phyloP scores from a whole-genome alignment of 1,140 invertebrate genomes.

The Sinella curviseta region DNA sequence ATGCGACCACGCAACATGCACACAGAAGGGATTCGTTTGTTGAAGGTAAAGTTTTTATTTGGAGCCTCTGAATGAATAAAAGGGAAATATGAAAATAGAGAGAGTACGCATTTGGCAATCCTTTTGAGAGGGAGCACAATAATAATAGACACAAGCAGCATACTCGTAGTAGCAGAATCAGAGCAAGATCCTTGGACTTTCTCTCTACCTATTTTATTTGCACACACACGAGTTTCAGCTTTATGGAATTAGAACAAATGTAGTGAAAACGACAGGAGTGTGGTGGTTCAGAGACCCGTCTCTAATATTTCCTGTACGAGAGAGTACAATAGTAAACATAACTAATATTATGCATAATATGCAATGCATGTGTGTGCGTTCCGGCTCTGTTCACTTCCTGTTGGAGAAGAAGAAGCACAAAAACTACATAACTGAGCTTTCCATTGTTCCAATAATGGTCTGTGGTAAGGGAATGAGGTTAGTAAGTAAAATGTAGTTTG shows the following conservation, averaged over 20 bases:
- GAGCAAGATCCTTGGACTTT: background rate
- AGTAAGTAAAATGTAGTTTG: no score
- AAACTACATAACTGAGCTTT: no score
- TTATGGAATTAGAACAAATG: background rate
- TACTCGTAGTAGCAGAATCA: background rate
- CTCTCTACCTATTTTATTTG: background rate
- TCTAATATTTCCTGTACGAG: background rate
- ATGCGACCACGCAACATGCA: no score
- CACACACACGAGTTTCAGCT: background rate
- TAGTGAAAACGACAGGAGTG: background rate
- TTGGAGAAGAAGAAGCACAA: no score
- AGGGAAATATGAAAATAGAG: background rate
- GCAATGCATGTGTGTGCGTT: background rate
- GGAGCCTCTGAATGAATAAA: no score
- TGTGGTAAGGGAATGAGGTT: no score
- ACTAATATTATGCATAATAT: no score
- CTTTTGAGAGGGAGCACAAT: background rate
- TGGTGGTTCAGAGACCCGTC: no score
- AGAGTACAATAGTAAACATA: background rate
- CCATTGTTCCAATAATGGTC: no score
- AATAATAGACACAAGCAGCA: background rate
- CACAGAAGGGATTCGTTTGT: background rate
- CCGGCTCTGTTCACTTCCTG: background rate
- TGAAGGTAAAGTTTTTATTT: background rate
- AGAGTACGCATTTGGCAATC: background rate